Percentiles rank a stretch among this genome's conserved stretches.
Evolutionary conservation across 1,140 invertebrate genomes (phyloP).

Genomic region (Mamestra configurata): DNA sequence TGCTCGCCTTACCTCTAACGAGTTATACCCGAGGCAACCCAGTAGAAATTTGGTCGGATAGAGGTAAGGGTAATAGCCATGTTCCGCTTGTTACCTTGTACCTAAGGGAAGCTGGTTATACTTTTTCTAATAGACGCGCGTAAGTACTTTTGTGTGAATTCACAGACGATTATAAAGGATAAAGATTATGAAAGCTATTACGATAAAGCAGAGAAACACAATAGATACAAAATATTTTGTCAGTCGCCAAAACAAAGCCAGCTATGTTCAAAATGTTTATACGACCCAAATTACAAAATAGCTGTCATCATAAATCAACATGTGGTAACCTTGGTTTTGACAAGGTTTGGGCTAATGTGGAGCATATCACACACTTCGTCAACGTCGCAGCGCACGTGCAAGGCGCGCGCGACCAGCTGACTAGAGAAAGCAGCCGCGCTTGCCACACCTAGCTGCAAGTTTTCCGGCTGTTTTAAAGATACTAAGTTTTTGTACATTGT

Average conservation of each 20-base stretch:
- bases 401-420: conserved; percentile 49
- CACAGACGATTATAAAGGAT: no score
- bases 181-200: no score
- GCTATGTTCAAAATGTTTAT: not conserved
- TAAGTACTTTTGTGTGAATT: no score
- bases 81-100: no score
- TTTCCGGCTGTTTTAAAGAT: conserved; percentile 45
- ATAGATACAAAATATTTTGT: not conserved
- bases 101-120: no score
- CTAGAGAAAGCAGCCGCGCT: conserved; percentile 55
- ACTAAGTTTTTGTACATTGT: conserved; percentile 32
- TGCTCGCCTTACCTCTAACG: no score
- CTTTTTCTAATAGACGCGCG: no score
- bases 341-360: conserved; percentile 41
- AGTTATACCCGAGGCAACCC: no score
- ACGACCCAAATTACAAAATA: conserved; percentile 20
- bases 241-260: not conserved
- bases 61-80: no score
- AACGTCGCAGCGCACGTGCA: conserved; percentile 39
- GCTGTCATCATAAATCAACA: conserved; percentile 38
- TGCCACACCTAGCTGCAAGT: conserved; percentile 49
- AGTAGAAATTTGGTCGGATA: no score
- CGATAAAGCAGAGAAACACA: not conserved
- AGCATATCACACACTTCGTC: conserved; percentile 49
- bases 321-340: conserved; percentile 45